phyloP scores from a whole-genome alignment of 2,113 vertebrate species.

The Nyctereutes procyonoides region DNA sequence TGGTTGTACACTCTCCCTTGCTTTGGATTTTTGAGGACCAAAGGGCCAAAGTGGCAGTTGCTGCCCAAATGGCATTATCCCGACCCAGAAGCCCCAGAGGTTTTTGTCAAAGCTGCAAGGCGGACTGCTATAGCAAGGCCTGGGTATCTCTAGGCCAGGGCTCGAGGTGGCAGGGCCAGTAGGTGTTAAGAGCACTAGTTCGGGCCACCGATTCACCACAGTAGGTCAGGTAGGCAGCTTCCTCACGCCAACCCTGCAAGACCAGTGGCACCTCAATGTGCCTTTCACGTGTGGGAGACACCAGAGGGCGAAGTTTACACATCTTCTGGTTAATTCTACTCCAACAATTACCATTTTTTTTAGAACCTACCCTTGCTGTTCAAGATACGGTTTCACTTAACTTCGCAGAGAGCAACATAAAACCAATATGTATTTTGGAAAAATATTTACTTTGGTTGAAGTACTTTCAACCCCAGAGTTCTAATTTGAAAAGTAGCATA shows the following conservation, averaged over 20 bases:
- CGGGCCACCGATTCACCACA: neutral
- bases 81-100: neutral
- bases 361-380: neutral
- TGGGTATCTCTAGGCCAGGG: neutral
- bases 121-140: neutral
- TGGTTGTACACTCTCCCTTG: neutral
- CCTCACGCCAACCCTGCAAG: neutral
- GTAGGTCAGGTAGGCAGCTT: neutral
- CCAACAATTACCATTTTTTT: slow-evolving; percentile 19
- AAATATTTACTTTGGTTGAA: neutral
- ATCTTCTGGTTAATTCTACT: slow-evolving; percentile 19
- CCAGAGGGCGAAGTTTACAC: neutral
- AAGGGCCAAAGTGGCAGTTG: neutral
- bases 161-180: neutral
- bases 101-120: neutral
- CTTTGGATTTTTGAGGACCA: neutral
- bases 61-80: neutral
- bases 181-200: neutral
- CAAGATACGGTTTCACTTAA: neutral
- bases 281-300: neutral
- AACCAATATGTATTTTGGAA: neutral
- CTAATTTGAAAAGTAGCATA: neutral
- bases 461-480: neutral
- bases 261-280: neutral
- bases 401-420: slow-evolving; percentile 19